Percentiles rank a stretch among this genome's conserved stretches.
Evolutionary conservation across 2,888 invertebrate genomes (phyloP).

Genomic region (Euplagia quadripunctaria): DNA sequence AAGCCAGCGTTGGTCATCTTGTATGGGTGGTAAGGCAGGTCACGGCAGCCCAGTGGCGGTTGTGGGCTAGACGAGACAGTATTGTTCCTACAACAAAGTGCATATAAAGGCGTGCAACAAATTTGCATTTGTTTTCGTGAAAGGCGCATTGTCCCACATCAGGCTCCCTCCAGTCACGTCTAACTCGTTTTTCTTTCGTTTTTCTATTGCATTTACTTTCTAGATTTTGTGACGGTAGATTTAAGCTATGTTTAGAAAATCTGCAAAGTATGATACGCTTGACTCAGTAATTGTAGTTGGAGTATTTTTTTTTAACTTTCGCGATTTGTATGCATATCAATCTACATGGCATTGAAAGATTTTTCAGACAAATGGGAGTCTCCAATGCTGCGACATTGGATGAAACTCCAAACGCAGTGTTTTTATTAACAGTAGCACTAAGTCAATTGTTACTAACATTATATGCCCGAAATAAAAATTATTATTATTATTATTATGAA

Average conservation of each 20-base stretch:
- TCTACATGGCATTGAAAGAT: no score
- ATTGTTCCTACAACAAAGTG: constrained; percentile 52
- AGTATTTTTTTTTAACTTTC: not conserved
- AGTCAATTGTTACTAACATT: no score
- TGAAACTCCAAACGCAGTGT: no score
- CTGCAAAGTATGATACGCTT: constrained; percentile 36
- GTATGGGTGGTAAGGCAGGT: constrained; percentile 12
- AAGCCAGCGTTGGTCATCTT: constrained; percentile 2
- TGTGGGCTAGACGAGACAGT: constrained; percentile 35
- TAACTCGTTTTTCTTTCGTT: constrained; percentile 43
- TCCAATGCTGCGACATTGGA: no score
- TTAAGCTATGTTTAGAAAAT: constrained; percentile 38
- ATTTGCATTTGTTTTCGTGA: constrained; percentile 50
- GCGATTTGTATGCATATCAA: not conserved
- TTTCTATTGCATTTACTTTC: constrained; percentile 52
- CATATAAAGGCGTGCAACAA: constrained; percentile 42
- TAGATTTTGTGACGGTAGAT: constrained; percentile 26
- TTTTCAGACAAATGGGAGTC: no score
- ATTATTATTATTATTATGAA: no score
- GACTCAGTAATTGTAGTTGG: constrained; percentile 37
- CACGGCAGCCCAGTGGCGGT: constrained; percentile 27
- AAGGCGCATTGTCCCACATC: constrained; percentile 45
- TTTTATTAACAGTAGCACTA: no score
- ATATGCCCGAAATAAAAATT: no score
- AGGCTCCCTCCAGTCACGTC: constrained; percentile 19